phyloP scores from a whole-genome alignment of 2,113 vertebrate species.

The Falco punctatus region DNA sequence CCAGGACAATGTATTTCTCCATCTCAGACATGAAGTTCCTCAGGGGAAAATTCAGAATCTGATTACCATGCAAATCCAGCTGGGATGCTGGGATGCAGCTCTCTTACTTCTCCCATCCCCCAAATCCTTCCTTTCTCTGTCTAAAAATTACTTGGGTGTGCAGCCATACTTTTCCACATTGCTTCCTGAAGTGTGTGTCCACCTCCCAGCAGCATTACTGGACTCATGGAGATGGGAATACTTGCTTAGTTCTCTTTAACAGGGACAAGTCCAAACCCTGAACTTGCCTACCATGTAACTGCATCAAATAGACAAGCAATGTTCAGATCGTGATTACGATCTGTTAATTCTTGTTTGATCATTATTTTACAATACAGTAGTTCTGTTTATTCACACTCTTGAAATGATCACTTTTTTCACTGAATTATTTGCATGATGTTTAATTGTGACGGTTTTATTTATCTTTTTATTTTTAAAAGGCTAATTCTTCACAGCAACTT shows the following conservation, averaged over 20 bases:
- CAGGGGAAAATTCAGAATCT: not conserved
- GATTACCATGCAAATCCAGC: slow-evolving; percentile 22
- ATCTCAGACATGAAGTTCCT: not conserved
- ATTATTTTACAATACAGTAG: not conserved
- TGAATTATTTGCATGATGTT: not conserved
- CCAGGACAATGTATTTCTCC: not conserved
- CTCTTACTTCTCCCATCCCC: not conserved
- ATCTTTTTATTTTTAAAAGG: not conserved
- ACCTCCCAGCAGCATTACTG: not conserved
- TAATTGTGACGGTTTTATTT: not conserved
- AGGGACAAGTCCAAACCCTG: not conserved
- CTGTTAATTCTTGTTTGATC: not conserved
- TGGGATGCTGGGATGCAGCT: not conserved
- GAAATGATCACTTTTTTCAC: not conserved
- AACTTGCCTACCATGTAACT: not conserved
- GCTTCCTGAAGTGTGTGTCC: not conserved
- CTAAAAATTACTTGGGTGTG: not conserved
- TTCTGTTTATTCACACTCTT: not conserved
- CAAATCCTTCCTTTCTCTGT: not conserved
- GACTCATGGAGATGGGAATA: not conserved
- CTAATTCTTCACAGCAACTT: not conserved
- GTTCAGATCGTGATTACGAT: not conserved
- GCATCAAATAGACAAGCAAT: not conserved
- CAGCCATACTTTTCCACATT: not conserved
- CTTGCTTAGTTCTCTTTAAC: not conserved